Conservation (phyloP, 2,888 invertebrate genomes). For the Tholera decimalis region DNA sequence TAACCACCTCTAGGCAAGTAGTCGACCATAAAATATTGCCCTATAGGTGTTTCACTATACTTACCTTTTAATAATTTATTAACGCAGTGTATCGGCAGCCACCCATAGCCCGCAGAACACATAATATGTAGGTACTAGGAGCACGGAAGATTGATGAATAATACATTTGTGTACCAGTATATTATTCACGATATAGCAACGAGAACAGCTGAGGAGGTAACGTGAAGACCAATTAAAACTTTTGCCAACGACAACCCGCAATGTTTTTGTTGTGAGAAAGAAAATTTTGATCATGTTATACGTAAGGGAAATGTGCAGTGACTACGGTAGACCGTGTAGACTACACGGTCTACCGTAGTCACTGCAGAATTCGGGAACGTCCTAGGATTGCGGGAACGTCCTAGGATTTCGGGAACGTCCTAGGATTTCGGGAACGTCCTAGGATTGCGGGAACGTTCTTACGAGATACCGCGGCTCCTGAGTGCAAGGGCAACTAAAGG, state of each 20-base stretch:
- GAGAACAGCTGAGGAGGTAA: slow-evolving; percentile 36
- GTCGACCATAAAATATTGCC: too few species aligned
- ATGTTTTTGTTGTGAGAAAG: slow-evolving; percentile 38
- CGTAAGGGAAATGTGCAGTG: slow-evolving; percentile 5
- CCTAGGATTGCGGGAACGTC: too few species aligned
- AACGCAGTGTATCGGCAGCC: slow-evolving; percentile 50
- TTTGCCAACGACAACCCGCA: slow-evolving; percentile 46
- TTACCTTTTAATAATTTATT: slow-evolving; percentile 53
- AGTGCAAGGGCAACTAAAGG: too few species aligned
- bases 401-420: too few species aligned
- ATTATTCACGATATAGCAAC: slow-evolving; percentile 63
- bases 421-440: too few species aligned
- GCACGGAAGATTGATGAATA: slow-evolving; percentile 66
- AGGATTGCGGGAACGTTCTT: too few species aligned
- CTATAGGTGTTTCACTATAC: not conserved
- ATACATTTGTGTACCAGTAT: slow-evolving; percentile 59
- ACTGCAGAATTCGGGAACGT: too few species aligned
- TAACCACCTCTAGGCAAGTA: too few species aligned
- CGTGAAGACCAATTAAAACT: slow-evolving; percentile 69
- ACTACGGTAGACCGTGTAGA: too few species aligned
- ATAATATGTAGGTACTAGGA: slow-evolving; percentile 58
- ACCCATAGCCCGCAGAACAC: slow-evolving; percentile 58
- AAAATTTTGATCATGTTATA: slow-evolving; percentile 8
- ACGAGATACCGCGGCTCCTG: too few species aligned
- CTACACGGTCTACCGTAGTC: too few species aligned